phyloP scores from a whole-genome alignment of 2,888 invertebrate species.

The Molanna angustata region DNA sequence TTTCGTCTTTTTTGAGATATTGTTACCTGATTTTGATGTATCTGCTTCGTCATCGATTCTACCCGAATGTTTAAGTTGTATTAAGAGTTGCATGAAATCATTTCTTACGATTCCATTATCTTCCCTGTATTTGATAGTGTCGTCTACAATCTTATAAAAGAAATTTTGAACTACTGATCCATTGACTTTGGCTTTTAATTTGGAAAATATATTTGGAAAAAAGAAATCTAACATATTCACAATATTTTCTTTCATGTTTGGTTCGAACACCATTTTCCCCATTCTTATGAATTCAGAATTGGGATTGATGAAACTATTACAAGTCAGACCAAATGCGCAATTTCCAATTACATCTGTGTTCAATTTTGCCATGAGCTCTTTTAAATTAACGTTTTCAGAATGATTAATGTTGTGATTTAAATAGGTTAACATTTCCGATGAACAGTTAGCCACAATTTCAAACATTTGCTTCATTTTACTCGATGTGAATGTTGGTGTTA shows the following conservation, averaged over 20 bases:
- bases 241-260: slow-evolving; percentile 27
- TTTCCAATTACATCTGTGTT: slow-evolving; percentile 39
- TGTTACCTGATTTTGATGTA: background rate
- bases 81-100: slow-evolving; percentile 57
- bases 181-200: slow-evolving; percentile 35
- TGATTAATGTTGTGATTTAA: slow-evolving; percentile 21
- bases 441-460: slow-evolving; percentile 39
- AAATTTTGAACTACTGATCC: slow-evolving; percentile 41
- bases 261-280: slow-evolving; percentile 35
- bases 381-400: slow-evolving; percentile 33
- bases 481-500: too few relatives aligned
- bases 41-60: slow-evolving; percentile 36
- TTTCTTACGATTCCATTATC: slow-evolving; percentile 47
- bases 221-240: background rate
- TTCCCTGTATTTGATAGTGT: slow-evolving; percentile 49
- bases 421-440: slow-evolving; percentile 35
- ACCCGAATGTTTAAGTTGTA: slow-evolving; percentile 49
- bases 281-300: slow-evolving; percentile 35
- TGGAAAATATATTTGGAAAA: slow-evolving; percentile 15
- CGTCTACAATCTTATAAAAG: slow-evolving; percentile 47
- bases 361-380: slow-evolving; percentile 34
- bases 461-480: too few relatives aligned
- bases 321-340: slow-evolving; percentile 41
- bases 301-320: slow-evolving; percentile 36
- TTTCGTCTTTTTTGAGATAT: too few relatives aligned